Conservation (phyloP, 1,140 invertebrate species). For the Chionoecetes opilio region DNA sequence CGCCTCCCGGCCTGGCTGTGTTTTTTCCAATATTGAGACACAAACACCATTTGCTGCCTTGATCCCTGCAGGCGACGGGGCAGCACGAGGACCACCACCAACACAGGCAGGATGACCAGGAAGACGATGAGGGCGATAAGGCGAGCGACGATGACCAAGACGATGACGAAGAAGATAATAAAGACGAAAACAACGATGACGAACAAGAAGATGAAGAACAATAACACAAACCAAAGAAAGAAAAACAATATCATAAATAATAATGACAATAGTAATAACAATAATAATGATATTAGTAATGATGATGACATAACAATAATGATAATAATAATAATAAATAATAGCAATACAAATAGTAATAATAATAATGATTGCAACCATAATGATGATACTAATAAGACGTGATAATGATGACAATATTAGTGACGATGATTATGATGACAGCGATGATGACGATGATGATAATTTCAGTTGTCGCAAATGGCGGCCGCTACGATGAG, state of each 20-base stretch:
- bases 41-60: too few species aligned
- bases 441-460: background rate
- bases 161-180: background rate
- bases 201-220: background rate
- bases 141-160: too few species aligned
- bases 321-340: background rate
- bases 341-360: background rate
- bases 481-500: background rate
- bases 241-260: background rate
- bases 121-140: too few species aligned
- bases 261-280: background rate
- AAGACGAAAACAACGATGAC: background rate
- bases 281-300: too few species aligned
- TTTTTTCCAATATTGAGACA: too few species aligned
- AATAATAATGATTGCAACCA: constrained; percentile 1
- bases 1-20: too few species aligned
- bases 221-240: background rate
- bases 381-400: too few species aligned
- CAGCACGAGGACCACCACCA: too few species aligned
- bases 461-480: background rate
- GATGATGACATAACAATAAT: background rate
- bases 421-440: background rate
- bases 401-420: too few species aligned
- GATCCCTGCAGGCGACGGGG: too few species aligned
- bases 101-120: too few species aligned